Percentiles rank a stretch among this genome's conserved stretches.
Evolutionary conservation across 2,797 vertebrate species (phyloP).

Genomic region (Dryobates pubescens): DNA sequence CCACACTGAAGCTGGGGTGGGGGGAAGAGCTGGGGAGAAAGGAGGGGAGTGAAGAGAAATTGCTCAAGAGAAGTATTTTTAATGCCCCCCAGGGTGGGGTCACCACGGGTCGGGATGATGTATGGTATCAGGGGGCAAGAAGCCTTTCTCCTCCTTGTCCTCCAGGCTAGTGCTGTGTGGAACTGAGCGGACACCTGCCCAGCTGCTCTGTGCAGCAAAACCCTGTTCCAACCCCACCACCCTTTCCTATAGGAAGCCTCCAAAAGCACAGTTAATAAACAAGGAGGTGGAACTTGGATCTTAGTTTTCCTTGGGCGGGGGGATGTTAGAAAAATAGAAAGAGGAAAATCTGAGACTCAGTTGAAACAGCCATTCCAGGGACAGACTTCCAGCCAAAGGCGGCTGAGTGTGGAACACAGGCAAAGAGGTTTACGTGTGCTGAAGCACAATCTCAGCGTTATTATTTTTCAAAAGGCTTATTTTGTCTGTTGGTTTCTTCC

Average conservation of each 20-base stretch:
- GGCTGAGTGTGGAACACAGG: neutral
- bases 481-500: slow-evolving; percentile 27
- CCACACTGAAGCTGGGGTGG: neutral
- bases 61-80: slow-evolving; percentile 3
- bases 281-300: neutral
- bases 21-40: neutral
- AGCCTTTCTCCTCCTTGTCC: neutral
- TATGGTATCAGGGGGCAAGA: neutral
- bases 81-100: slow-evolving; percentile 6
- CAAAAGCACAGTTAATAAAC: neutral
- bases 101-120: neutral
- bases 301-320: neutral
- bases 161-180: fast-evolving
- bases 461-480: neutral
- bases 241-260: neutral
- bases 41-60: neutral
- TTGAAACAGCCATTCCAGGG: neutral
- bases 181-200: neutral
- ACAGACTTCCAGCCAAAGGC: neutral
- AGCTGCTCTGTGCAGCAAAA: neutral
- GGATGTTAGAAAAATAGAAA: neutral
- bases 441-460: neutral
- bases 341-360: neutral
- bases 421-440: neutral
- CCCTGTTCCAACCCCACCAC: no score